These are phyloP conservation scores for Polydesmus complanatus DNA, from an alignment of 2,888 invertebrate genomes.

Conservation along the genomic window DNA sequence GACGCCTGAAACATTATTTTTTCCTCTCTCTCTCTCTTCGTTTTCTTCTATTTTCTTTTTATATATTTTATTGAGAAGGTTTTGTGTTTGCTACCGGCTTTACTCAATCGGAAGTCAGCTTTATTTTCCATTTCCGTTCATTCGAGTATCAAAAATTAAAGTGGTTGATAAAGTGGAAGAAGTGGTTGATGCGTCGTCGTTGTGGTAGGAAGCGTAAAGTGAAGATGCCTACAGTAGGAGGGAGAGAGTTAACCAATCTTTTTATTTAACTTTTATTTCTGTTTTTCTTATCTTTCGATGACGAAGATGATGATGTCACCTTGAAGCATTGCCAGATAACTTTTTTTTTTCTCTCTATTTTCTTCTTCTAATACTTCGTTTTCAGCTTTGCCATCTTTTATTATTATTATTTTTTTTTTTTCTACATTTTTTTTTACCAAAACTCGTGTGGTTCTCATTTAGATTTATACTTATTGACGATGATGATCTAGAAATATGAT, in stretches of 20 bases:
- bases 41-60: no score
- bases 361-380: no score
- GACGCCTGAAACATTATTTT: no score
- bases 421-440: neutral
- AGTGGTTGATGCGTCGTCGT: neutral
- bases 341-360: neutral
- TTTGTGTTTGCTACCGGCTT: neutral
- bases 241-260: neutral
- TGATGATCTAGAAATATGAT: neutral
- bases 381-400: neutral
- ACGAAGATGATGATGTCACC: neutral
- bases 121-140: neutral
- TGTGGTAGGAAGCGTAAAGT: neutral
- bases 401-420: neutral
- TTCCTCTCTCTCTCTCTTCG: no score
- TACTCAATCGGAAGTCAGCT: neutral
- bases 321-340: neutral
- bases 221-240: no score
- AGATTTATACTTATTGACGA: neutral
- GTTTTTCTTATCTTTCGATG: neutral
- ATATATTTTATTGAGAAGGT: no score
- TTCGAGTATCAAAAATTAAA: neutral
- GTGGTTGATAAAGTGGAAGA: neutral
- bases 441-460: neutral
- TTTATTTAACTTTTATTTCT: neutral